Percentiles rank a stretch among this genome's conserved stretches.
Conservation (phyloP, 2,888 invertebrate species). For the Lomographa bimaculata region DNA sequence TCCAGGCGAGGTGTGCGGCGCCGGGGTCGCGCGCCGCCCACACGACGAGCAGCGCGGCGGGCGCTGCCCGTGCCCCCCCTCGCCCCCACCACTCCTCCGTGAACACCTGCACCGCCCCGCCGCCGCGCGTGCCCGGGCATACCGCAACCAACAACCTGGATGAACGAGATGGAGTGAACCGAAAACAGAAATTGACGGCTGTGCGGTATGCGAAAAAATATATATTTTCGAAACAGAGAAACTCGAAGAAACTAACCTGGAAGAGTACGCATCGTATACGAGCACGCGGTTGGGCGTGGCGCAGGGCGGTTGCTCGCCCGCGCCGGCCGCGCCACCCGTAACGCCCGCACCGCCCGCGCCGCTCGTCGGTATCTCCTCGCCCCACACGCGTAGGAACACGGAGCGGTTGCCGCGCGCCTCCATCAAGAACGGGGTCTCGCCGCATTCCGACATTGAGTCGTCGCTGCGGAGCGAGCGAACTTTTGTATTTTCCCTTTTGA, state of each 20-base stretch:
- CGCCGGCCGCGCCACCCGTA: conserved; percentile 84
- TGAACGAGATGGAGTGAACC: no score
- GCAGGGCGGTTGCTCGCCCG: conserved; percentile 87
- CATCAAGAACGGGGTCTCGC: conserved; percentile 91
- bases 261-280: conserved; percentile 88
- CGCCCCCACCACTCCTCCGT: conserved; percentile 89
- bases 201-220: no score
- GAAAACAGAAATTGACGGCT: no score
- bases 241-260: no score
- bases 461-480: conserved; percentile 31
- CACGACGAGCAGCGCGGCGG: conserved; percentile 90
- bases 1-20: conserved; percentile 90
- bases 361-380: conserved; percentile 86
- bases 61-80: conserved; percentile 75
- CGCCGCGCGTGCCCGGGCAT: conserved; percentile 84
- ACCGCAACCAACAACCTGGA: conserved; percentile 84
- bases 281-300: conserved; percentile 91
- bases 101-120: conserved; percentile 88
- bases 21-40: conserved; percentile 94
- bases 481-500: no score
- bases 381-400: conserved; percentile 92
- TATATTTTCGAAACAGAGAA: no score
- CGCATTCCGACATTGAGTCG: conserved; percentile 82
- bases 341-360: conserved; percentile 85
- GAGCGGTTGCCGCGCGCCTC: conserved; percentile 91